Conservation (phyloP, 2,888 invertebrate genomes). For the Himalopsyche japonica region DNA sequence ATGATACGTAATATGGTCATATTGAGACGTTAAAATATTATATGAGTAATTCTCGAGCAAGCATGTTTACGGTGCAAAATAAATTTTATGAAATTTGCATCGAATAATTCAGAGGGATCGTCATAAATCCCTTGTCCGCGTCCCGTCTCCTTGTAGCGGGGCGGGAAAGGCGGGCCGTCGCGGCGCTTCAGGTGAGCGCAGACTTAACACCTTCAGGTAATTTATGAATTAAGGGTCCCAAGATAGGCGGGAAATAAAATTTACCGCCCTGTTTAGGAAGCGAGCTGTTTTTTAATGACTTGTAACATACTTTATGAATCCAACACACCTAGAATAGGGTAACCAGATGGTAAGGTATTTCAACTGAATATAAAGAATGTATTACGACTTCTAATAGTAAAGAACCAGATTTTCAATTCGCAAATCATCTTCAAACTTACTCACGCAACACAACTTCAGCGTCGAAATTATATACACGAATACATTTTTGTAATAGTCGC, state of each 20-base stretch:
- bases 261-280: background rate
- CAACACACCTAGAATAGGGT: background rate
- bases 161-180: background rate
- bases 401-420: too few species aligned
- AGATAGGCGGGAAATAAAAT: background rate
- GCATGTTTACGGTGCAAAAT: background rate
- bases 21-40: too few species aligned
- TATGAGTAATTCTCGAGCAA: background rate
- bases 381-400: too few species aligned
- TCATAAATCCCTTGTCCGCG: background rate
- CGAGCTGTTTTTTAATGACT: background rate
- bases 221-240: background rate
- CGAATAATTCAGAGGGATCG: background rate
- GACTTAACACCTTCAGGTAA: conserved; percentile 2
- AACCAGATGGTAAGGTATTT: too few species aligned
- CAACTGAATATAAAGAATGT: too few species aligned
- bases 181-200: background rate
- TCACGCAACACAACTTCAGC: too few species aligned
- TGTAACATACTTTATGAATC: background rate
- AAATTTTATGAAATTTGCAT: background rate
- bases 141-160: background rate
- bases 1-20: too few species aligned
- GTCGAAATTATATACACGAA: too few species aligned
- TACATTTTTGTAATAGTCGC: too few species aligned
- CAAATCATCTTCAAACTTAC: too few species aligned